Conservation (phyloP, 2,888 invertebrate species). For the Endotricha flammealis region DNA sequence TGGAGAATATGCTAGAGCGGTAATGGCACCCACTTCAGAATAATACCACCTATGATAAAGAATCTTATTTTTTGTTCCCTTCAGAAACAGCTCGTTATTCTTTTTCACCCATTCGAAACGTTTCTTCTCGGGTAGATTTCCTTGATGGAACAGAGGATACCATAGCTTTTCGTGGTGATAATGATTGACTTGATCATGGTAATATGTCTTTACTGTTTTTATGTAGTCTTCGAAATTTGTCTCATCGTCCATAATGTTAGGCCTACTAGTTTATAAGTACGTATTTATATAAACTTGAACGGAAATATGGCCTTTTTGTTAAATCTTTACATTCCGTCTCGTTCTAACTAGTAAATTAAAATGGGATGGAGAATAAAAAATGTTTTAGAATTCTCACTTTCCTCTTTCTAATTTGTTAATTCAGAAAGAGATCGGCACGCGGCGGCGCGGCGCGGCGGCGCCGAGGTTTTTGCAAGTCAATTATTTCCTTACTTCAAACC, state of each 20-base stretch:
- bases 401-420: too few species aligned
- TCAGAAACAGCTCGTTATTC: conserved; percentile 42
- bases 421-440: too few species aligned
- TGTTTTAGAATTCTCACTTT: too few species aligned
- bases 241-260: conserved; percentile 26
- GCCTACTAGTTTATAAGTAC: conserved; percentile 6
- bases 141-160: conserved; percentile 53
- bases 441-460: too few species aligned
- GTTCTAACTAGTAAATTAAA: too few species aligned
- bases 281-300: too few species aligned
- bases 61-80: conserved; percentile 42
- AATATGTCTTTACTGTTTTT: conserved; percentile 32
- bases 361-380: too few species aligned
- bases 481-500: too few species aligned
- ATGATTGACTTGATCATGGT: conserved; percentile 33
- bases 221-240: conserved; percentile 33
- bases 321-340: too few species aligned
- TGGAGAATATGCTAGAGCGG: conserved; percentile 56
- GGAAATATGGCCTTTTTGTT: too few species aligned
- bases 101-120: conserved; percentile 40
- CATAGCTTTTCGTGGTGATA: conserved; percentile 30
- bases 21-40: conserved; percentile 51
- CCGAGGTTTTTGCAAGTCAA: too few species aligned
- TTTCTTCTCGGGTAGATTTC: conserved; percentile 23
- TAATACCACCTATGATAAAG: conserved; percentile 49